Evolutionary conservation across 2,888 invertebrate species (phyloP), one percentile per base, ranked within the genome.

Genomic region (Amorpha juglandis): DNA sequence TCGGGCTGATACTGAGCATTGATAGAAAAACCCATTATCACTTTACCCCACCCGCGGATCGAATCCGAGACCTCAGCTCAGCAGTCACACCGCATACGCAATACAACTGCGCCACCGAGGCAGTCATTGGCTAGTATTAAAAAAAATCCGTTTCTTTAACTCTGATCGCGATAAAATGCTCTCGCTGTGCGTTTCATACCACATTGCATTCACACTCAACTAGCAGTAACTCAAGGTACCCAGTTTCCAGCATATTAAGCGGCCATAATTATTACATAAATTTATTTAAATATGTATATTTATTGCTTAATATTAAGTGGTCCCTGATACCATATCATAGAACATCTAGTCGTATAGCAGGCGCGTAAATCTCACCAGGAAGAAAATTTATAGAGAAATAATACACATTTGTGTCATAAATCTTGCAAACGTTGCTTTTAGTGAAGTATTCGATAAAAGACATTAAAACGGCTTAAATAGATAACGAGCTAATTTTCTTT

Each of bases 201-300:
- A n/a, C 71, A 63, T 48, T 50, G 72, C 82, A 11, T 48, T 72
- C 68, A 63, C 55, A 65, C 58, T 67, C 66, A 70, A 47, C 33
- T 19, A 47, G 53, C 71, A 74, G 76, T 80, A 78, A 78, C 79
- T 79, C 78, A 80, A 75, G 75, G 82, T 80, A 72, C 78, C 81
- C 78, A 83, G 83, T 83, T 83, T 81, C 79, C 75, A 69, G 82
- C 76, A 82, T 84, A 83, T 73, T 83, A 79, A 82, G 74, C 72
- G 79, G 73, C 70, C 70, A 76, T 77, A 76, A 80, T 78, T 79
- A 77, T 78, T 76, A 76, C 75, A 80, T 80, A 80, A 81, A 81
- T 78, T 75, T 74, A 68, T 74, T 76, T 77, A 77, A 77, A 77
- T 71, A 68, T 71, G 66, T 68, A 64, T 75, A 78, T 77, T 75